phyloP scores from a whole-genome alignment of 1,140 invertebrate species.

The Nymphalis io region DNA sequence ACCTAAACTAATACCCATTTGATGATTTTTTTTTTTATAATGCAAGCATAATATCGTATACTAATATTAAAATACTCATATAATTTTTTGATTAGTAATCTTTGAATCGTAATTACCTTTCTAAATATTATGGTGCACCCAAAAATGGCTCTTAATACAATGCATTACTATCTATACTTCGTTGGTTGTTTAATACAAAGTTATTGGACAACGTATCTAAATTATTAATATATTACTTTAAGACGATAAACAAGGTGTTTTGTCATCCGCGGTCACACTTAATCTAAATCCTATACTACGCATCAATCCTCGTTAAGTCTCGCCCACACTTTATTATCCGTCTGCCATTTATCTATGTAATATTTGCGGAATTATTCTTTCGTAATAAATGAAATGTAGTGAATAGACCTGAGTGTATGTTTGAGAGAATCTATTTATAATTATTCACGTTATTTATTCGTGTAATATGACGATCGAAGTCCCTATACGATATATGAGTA shows the following conservation, averaged over 20 bases:
- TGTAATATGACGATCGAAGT: no score
- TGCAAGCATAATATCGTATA: no score
- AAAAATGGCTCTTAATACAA: constrained; percentile 6
- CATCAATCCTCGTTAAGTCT: constrained; percentile 54
- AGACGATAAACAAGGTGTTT: constrained; percentile 45
- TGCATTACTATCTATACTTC: neutral
- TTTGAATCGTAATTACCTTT: neutral
- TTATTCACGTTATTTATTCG: no score
- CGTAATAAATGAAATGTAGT: neutral
- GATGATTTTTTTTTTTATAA: no score
- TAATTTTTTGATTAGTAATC: constrained; percentile 27
- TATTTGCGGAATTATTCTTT: constrained; percentile 27
- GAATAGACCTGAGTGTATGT: neutral
- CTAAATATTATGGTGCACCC: neutral
- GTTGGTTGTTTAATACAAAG: neutral
- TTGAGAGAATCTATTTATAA: no score
- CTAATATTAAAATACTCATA: neutral
- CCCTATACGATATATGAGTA: no score
- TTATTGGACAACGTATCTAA: constrained; percentile 41
- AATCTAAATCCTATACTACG: constrained; percentile 48
- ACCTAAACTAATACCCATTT: no score
- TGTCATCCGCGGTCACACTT: constrained; percentile 46
- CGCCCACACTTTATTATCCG: constrained; percentile 44
- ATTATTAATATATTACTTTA: constrained; percentile 43
- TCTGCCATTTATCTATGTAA: constrained; percentile 36